A percentile compares a stretch with the other conserved stretches of the same genome.
Evolutionary conservation across 2,888 invertebrate species (phyloP).

Genomic region (Koerneria pararmatus): DNA sequence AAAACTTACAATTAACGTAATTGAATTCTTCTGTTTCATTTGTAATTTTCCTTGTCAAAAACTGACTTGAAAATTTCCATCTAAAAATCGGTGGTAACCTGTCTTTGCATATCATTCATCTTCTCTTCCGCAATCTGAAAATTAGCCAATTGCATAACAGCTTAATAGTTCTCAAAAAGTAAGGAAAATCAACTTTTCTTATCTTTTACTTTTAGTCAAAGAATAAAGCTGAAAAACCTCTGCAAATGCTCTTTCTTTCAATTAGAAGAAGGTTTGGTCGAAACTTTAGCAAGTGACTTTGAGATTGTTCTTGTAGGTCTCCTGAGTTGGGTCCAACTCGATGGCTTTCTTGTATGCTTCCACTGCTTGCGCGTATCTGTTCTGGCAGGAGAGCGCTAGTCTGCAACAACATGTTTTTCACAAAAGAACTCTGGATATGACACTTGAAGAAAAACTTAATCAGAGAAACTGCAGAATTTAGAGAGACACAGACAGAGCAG

Average conservation of each 20-base stretch:
- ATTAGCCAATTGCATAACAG: constrained; percentile 34
- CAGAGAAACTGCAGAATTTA: not conserved
- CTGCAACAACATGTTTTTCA: constrained; percentile 55
- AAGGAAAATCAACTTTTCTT: too few species aligned
- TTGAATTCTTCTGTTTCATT: constrained; percentile 11
- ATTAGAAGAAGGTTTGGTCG: too few species aligned
- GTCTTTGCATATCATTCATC: constrained; percentile 57
- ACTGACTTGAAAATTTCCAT: too few species aligned
- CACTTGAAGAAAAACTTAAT: not conserved
- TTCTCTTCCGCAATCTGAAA: constrained; percentile 77
- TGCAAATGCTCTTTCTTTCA: too few species aligned
- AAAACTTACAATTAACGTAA: not conserved
- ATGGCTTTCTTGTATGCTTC: constrained; percentile 82
- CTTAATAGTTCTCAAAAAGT: not conserved
- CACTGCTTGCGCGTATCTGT: constrained; percentile 78
- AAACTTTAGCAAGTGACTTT: constrained; percentile 26
- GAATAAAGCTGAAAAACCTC: too few species aligned
- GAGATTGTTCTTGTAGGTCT: constrained; percentile 77
- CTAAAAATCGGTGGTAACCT: constrained; percentile 15
- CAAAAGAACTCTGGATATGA: not conserved
- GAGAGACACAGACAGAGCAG: too few species aligned
- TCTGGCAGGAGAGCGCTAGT: constrained; percentile 78
- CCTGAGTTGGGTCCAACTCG: constrained; percentile 85
- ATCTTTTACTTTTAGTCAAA: too few species aligned
- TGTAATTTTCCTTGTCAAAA: too few species aligned